These are phyloP conservation scores for Poeciliopsis turneri DNA, from an alignment of 2,797 vertebrate species.

Conservation along the genomic window DNA sequence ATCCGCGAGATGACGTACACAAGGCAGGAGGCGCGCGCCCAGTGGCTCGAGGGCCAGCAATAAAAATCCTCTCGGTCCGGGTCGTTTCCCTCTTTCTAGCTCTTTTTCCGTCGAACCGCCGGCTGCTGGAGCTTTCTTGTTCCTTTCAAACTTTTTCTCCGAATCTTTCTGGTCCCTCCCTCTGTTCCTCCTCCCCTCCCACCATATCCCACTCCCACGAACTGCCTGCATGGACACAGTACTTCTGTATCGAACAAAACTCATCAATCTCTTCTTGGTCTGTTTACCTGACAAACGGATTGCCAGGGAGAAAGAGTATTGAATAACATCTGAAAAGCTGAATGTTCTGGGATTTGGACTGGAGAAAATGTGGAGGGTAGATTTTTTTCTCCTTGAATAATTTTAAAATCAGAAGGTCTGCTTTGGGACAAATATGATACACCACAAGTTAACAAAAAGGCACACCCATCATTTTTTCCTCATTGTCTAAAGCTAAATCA, in stretches of 20 bases:
- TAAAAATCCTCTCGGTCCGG: slow-evolving; percentile 30
- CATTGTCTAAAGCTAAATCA: background rate
- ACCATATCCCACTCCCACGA: background rate
- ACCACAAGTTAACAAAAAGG: background rate
- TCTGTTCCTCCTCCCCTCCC: slow-evolving; percentile 8
- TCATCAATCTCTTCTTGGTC: background rate
- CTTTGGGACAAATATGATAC: background rate
- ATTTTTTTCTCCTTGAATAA: background rate
- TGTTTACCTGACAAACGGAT: background rate
- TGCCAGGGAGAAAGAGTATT: background rate
- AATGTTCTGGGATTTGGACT: background rate
- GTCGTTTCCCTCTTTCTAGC: background rate
- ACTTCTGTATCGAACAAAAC: background rate
- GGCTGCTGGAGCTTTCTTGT: slow-evolving; percentile 30
- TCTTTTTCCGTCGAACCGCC: slow-evolving; percentile 1
- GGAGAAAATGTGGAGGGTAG: too few relatives aligned
- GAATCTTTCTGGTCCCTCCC: slow-evolving; percentile 30
- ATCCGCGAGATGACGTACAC: slow-evolving; percentile 34
- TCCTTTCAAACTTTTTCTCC: slow-evolving; percentile 50
- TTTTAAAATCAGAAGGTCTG: background rate
- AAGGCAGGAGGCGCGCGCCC: slow-evolving; percentile 52
- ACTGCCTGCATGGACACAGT: background rate
- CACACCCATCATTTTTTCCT: too few relatives aligned
- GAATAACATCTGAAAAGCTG: background rate
- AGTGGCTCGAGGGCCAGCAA: slow-evolving; percentile 47